Evolutionary conservation across 2,113 vertebrate genomes (phyloP).

Genomic region (Otocyon megalotis): DNA sequence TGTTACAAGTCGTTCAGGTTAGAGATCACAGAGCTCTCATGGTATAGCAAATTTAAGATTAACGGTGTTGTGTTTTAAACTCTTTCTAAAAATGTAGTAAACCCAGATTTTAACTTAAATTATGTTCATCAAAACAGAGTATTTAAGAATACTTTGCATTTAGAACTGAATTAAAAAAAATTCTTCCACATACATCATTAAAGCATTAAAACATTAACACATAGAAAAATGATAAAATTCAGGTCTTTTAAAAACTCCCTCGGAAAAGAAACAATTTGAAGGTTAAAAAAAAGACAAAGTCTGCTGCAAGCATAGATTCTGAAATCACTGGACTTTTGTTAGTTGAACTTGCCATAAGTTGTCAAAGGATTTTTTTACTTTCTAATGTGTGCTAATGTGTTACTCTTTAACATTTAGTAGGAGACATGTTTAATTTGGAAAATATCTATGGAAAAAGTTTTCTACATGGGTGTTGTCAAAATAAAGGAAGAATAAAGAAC

Average conservation of each 20-base stretch:
- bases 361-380: background rate
- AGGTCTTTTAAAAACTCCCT: background rate
- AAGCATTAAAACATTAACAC: background rate
- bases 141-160: constrained; percentile 47
- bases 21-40: constrained; percentile 5
- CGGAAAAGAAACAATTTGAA: background rate
- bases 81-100: constrained; percentile 28
- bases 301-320: background rate
- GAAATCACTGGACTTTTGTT: background rate
- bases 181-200: background rate
- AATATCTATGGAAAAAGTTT: background rate
- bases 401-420: background rate
- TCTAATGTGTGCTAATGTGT: background rate
- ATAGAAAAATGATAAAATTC: background rate
- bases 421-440: background rate
- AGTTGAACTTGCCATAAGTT: background rate
- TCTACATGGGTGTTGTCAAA: background rate
- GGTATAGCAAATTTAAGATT: constrained; percentile 1
- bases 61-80: background rate
- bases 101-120: constrained; percentile 25
- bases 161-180: background rate
- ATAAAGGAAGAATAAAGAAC: background rate
- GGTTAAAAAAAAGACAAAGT: background rate
- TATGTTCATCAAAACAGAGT: constrained; percentile 8
- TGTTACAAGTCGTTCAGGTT: constrained; percentile 25